These are phyloP conservation scores for Labeo calbasu DNA, from an alignment of 2,797 vertebrate genomes.

Conservation along the genomic window DNA sequence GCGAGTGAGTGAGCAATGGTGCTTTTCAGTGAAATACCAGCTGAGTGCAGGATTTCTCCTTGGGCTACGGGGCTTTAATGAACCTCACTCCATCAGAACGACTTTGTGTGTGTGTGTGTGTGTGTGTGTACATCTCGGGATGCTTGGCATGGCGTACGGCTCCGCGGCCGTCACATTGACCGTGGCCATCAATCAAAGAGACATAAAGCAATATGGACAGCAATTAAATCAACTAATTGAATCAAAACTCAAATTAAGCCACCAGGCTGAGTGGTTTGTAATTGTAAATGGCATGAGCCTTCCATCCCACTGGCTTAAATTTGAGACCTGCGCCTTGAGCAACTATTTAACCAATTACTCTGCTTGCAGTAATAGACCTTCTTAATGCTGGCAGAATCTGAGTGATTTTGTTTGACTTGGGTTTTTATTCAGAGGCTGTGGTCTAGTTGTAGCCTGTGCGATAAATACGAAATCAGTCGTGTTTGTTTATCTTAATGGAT, in stretches of 20 bases:
- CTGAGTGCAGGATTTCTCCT: constrained; percentile 42
- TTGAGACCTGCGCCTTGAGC: constrained; percentile 56
- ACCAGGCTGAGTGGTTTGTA: constrained; percentile 59
- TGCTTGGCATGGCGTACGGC: constrained; percentile 32
- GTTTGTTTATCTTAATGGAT: constrained; percentile 49
- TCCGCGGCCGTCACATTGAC: constrained; percentile 46
- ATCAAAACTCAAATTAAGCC: constrained; percentile 61
- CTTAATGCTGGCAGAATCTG: constrained; percentile 54
- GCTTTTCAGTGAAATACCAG: constrained; percentile 32
- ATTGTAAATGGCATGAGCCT: constrained; percentile 62
- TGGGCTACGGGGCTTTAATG: constrained; percentile 33
- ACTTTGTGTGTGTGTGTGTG: background rate
- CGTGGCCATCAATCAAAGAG: constrained; percentile 58
- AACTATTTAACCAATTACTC: constrained; percentile 55
- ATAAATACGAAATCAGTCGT: constrained; percentile 47
- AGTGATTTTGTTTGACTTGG: constrained; percentile 59
- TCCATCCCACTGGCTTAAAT: constrained; percentile 56
- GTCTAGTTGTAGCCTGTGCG: constrained; percentile 39
- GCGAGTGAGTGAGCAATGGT: constrained; percentile 34
- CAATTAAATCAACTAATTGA: constrained; percentile 61
- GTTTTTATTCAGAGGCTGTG: constrained; percentile 50
- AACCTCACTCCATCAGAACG: constrained; percentile 12
- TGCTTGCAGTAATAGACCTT: constrained; percentile 50
- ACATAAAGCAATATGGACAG: constrained; percentile 59
- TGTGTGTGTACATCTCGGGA: constrained; percentile 24